Base-by-base conservation (phyloP, 2,113 vertebrate species). In the Tautogolabrus adspersus region DNA sequence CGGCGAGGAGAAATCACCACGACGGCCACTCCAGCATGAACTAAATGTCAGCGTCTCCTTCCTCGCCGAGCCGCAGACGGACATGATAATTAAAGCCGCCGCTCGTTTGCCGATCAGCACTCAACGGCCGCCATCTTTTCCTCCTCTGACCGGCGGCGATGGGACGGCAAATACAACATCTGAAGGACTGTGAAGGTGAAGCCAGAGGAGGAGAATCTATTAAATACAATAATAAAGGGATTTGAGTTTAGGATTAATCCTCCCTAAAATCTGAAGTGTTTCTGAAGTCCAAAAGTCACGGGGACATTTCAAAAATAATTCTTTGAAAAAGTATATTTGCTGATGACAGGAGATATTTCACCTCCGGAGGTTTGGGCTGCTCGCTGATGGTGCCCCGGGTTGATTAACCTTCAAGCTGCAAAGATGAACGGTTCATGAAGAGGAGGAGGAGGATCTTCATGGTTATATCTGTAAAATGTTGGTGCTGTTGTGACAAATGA, bases 21-120 rank as follows among this genome's bases (percentile, higher is more conserved):
- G 66, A 83, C 89, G 23, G 63, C 75, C 89, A 85, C 91, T 91
- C 78, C 64, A 91, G 52, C 91, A 91, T 91, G 90, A 91, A 87
- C 83, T 78, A 87, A 89, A 88, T 82, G 87, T 92, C 89, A 90
- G 82, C 42, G 13, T 26, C 23, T 37, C 16, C 55, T 34, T 0
- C 42, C 19, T 23, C 42, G 6, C 3, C 6, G 57, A 82, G 72
- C 68, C 61, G 49, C 79, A 75, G 72, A 72, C 26, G 8, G 57
- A 34, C 34, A 3, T 66, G 72, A 49, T 82, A 77, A 87, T 85
- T 81, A 82, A 47, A 71, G 34, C 49, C 1, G 40, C 66, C 38
- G 18, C 65, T 76, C 37, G 74, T 18, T 44, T 9, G 22, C 22
- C 1, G 15, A 51, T 71, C n/a, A 13, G 9, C 19, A 8, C 66